Evolutionary conservation across 2,888 invertebrate species (phyloP), one percentile per base, ranked within the genome.

Genomic region (Orthosia gracilis): DNA sequence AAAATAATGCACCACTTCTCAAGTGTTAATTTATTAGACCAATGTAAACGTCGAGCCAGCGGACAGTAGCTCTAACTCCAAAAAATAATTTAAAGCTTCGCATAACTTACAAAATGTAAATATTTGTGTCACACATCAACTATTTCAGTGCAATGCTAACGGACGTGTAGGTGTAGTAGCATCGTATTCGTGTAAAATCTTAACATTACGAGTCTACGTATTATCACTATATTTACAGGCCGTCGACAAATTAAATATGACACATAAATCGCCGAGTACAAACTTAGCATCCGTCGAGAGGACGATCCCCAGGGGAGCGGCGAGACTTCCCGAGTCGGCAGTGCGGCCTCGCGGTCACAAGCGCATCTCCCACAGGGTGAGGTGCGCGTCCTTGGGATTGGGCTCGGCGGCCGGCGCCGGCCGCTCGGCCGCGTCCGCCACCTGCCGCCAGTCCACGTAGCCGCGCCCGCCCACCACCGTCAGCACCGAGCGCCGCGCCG

Each of bases 391-490:
- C 89, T 97, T 98, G 80, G 98, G 98, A 92, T 98, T 98, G 63
- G 98, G 98, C 78, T 98, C 98, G 64, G 97, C 97, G 57, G 97
- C 96, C 61, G 96, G 94, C 69, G 94, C 94, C 12, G 96, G 95
- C 49, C 97, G 95, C 84, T 97, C 97, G 3, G 96, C 95, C 45
- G 97, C 96, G 91, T 97, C 97, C 89, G 97, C 97, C 23, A 98
- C 97, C 89, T 98, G 98, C 72, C 98, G 97, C 98, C 98, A 98
- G 94, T 98, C 98, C 31, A 98, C 97, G 90, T 99, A 99, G 4
- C 99, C 99, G 17, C 98, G 97, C 3, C 99, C 99, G 0, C 99
- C 99, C 97, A 98, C 98, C 68, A 99, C 94, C 0, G 98, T 98
- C 59, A 99, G 97, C 45, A 99, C 98, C 0, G 99, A 99, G 78